These are phyloP conservation scores for Oophaga pumilio DNA, from an alignment of 2,113 vertebrate genomes.

Conservation along the genomic window DNA sequence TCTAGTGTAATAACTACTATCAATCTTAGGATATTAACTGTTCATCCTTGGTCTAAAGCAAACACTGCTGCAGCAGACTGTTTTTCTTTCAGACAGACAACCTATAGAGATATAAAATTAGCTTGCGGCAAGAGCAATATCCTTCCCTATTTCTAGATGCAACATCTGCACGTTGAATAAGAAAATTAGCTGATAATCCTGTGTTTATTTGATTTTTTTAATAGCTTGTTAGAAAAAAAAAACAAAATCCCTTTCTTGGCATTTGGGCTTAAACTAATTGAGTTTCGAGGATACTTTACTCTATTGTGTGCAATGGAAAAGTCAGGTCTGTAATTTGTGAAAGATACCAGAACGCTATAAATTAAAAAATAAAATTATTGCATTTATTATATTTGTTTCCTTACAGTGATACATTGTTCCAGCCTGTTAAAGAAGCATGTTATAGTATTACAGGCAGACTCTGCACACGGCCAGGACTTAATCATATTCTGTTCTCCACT, in stretches of 20 bases:
- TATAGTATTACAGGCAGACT: background rate
- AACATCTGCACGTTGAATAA: conserved; percentile 45
- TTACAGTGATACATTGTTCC: conserved; percentile 12
- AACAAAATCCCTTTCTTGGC: conserved; percentile 6
- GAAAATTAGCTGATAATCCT: conserved; percentile 55
- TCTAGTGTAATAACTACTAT: conserved; percentile 35
- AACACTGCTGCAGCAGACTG: conserved; percentile 41
- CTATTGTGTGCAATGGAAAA: conserved; percentile 13
- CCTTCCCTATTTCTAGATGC: conserved; percentile 32
- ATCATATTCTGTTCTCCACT: background rate
- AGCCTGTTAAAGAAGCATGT: background rate
- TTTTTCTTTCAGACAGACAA: conserved; percentile 56
- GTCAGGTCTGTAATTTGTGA: conserved; percentile 17
- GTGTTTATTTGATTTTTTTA: conserved; percentile 51
- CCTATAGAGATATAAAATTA: conserved; percentile 57
- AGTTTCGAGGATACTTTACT: background rate
- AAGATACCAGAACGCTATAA: conserved; percentile 4
- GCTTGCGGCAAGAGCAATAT: conserved; percentile 54
- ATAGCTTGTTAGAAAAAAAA: conserved; percentile 40
- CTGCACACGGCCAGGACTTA: background rate
- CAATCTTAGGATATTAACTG: conserved; percentile 39
- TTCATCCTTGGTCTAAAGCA: conserved; percentile 48
- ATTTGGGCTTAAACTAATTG: conserved; percentile 2
- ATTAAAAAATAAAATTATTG: conserved; percentile 14
- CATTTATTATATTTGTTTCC: background rate